phyloP scores from a whole-genome alignment of 2,888 invertebrate species.

The Acleris holmiana region DNA sequence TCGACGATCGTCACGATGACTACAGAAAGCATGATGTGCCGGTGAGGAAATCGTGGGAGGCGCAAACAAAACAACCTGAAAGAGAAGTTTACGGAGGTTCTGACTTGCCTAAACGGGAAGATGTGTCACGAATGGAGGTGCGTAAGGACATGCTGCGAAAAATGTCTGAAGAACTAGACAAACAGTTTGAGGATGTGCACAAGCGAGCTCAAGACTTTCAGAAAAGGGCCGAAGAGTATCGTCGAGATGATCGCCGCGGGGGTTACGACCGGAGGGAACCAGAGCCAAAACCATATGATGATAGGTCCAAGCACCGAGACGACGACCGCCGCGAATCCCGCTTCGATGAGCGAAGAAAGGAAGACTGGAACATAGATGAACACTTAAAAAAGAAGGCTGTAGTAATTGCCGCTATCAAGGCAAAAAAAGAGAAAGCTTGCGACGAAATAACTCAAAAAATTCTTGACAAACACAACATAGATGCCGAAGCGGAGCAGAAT shows the following conservation, averaged over 20 bases:
- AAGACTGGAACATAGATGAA: conserved; percentile 32
- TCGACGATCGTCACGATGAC: conserved; percentile 19
- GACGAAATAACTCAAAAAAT: conserved; percentile 61
- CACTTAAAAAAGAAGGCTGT: conserved; percentile 15
- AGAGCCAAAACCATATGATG: conserved; percentile 14
- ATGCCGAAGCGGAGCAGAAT: conserved; percentile 50
- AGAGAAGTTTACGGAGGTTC: conserved; percentile 40
- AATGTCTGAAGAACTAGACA: conserved; percentile 51
- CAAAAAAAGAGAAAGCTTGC: conserved; percentile 64
- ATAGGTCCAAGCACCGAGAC: conserved; percentile 15
- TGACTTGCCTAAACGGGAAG: conserved; percentile 45
- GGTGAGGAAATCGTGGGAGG: conserved; percentile 27
- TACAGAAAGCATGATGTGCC: conserved; percentile 21
- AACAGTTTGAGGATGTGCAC: conserved; percentile 70
- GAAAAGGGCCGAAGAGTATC: conserved; percentile 64
- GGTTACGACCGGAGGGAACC: conserved; percentile 28
- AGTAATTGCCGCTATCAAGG: conserved; percentile 40
- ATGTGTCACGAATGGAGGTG: conserved; percentile 31
- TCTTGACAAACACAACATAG: conserved; percentile 53
- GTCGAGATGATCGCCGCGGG: conserved; percentile 44
- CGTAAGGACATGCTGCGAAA: conserved; percentile 33
- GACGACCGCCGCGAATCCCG: conserved; percentile 39
- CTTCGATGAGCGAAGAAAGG: conserved; percentile 41
- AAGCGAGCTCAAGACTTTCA: conserved; percentile 65
- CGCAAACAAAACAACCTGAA: conserved; percentile 8